A percentile compares a stretch with the other conserved stretches of the same genome.
These are phyloP conservation scores for Dysdera silvatica DNA, from an alignment of 1,140 invertebrate genomes.

Conservation along the genomic window DNA sequence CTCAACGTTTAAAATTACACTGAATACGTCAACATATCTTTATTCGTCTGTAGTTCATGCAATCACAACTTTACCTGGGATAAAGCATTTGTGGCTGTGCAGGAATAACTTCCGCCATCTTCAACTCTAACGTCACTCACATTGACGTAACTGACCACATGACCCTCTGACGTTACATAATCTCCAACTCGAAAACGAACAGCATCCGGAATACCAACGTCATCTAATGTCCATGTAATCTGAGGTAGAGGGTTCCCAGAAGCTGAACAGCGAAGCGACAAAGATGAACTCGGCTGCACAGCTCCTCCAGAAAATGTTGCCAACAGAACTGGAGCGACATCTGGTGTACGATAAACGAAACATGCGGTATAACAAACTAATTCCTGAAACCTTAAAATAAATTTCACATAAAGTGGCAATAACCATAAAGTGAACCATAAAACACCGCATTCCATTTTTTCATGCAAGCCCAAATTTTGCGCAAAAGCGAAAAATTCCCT, in stretches of 20 bases:
- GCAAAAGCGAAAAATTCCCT: too few relatives aligned
- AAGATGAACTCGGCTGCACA: conserved; percentile 72
- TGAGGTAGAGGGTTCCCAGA: conserved; percentile 88
- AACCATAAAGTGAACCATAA: too few relatives aligned
- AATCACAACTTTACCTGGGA: conserved; percentile 63
- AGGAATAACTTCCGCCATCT: conserved; percentile 86
- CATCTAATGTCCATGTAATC: conserved; percentile 89
- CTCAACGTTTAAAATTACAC: too few relatives aligned
- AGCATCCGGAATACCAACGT: conserved; percentile 38
- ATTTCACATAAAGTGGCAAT: too few relatives aligned
- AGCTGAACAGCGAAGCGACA: conserved; percentile 72
- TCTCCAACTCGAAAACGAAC: conserved; percentile 57
- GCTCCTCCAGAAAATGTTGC: conserved; percentile 62
- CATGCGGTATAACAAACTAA: neutral
- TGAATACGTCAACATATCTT: too few relatives aligned
- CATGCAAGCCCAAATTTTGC: too few relatives aligned
- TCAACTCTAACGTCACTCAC: conserved; percentile 78
- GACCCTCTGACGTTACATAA: conserved; percentile 81
- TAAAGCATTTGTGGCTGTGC: conserved; percentile 73
- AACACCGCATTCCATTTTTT: too few relatives aligned
- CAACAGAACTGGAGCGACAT: conserved; percentile 75
- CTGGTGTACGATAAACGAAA: conserved; percentile 48
- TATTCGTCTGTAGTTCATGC: too few relatives aligned
- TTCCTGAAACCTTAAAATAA: too few relatives aligned
- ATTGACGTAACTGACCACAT: conserved; percentile 90